Evolutionary conservation across 2,888 invertebrate species (phyloP), one percentile per base, ranked within the genome.

Genomic region (Diadegma fenestrale): DNA sequence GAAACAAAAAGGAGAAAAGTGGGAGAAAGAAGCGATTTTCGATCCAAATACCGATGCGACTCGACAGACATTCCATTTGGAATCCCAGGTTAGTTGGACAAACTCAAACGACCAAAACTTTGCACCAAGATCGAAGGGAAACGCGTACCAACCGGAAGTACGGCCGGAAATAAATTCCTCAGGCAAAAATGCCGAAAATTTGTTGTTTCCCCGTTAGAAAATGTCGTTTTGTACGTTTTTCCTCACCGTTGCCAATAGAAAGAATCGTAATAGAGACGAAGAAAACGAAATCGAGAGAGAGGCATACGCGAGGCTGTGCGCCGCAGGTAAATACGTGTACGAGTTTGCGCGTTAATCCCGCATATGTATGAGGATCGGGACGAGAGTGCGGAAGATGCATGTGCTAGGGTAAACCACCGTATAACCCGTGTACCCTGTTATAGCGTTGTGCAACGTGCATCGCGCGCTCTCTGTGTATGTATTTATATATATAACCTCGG

Each of bases 311-410:
- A 58, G 58, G 5, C 58, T 26, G 58, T 14, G n/a, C 14, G n/a
- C 14, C 12, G 26, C 58, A 58, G 58, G 58, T 58, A 58, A 58
- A 58, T 58, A 58, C 26, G 58, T 58, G 58, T 26, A 26, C 58
- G 58, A 58, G 58, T 58, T 58, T 58, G 58, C 58, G 58, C 58
- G 26, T 14, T 26, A 58, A 26, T 58, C 5, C 58, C 19, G 45
- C 10, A 41, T 73, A 37, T 83, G 68, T 58, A 61, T 68, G 68
- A 75, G 54, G 61, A 80, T 80, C 54, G 54, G 69, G 75, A 75
- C 75, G 69, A 71, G 69, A 69, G 79, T 63, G 61, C 30, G 61
- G 69, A 69, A 58, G 54, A 72, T 37, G 19, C 54, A 72, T 54
- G 37, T 26, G 58, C 54, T 61, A 58, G 19, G 73, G 54, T 72